Conservation (phyloP, 1,140 invertebrate genomes). For the Amyelois transitella region DNA sequence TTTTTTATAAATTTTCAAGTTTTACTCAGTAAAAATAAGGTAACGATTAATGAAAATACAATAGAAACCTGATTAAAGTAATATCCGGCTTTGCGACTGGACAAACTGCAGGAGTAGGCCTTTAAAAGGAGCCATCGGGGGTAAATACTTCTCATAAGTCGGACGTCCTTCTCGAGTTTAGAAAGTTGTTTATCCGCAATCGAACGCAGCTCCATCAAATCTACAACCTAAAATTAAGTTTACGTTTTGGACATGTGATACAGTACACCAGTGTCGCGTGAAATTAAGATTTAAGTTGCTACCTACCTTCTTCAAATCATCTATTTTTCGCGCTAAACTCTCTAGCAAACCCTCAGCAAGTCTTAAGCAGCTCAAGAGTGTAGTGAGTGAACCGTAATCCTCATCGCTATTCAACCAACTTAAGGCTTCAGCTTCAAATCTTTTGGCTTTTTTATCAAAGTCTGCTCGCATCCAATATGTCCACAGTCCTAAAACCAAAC, state of each 20-base stretch:
- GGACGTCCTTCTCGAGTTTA: slow-evolving; percentile 44
- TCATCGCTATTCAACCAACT: slow-evolving; percentile 33
- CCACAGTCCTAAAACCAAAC: slow-evolving; percentile 51
- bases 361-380: slow-evolving; percentile 46
- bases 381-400: slow-evolving; percentile 37
- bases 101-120: slow-evolving; percentile 40
- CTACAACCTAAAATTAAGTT: slow-evolving; percentile 44
- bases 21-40: background rate
- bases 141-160: slow-evolving; percentile 31
- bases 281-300: background rate
- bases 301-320: slow-evolving; percentile 57
- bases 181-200: slow-evolving; percentile 51
- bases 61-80: slow-evolving; percentile 40
- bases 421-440: slow-evolving; percentile 53
- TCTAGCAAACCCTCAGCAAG: slow-evolving; percentile 63
- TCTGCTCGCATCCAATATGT: slow-evolving; percentile 57
- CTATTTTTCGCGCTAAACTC: slow-evolving; percentile 58
- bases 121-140: slow-evolving; percentile 51
- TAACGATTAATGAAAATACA: background rate
- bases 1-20: background rate
- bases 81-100: slow-evolving; percentile 36
- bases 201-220: slow-evolving; percentile 59
- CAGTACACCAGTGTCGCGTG: background rate
- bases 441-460: slow-evolving; percentile 41
- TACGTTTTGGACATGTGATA: background rate